Evolutionary conservation across 2,113 vertebrate genomes (phyloP), one percentile per base, ranked within the genome.

Genomic region (Planiliza haematocheilus): DNA sequence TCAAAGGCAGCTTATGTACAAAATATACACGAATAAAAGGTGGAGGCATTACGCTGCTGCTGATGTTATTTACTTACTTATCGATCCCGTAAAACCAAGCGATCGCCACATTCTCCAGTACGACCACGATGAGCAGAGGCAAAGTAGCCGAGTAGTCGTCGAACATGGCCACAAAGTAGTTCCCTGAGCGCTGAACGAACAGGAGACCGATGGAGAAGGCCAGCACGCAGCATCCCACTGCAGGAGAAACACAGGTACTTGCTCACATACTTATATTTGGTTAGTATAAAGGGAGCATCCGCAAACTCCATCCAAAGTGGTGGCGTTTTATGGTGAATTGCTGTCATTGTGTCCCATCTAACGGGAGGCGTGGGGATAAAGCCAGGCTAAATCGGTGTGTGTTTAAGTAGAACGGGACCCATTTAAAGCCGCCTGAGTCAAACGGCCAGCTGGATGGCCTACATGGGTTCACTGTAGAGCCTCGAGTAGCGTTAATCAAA

Each of bases 111-210:
- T 98, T 99, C 86, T 99, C 97, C 93, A 99, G 92, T 64, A 97
- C 89, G 43, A 99, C 97, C 39, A 99, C 94, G 14, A 99, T 95
- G 64, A 99, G 95, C 75, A 99, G 90, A 9, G 98, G 98, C 77
- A 99, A 66, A 2, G 98, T 98, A 53, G 97, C 97, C 20, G 97
- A 98, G 89, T 99, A 99, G 88, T 99, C 98, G 82, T 99, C 98
- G 79, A 99, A 99, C 97, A 99, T 99, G 0, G 95, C 92, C 83
- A 99, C 97, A 60, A 95, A 99, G 91, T 99, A 99, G 93, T 98
- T 99, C 87, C 98, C 97, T 76, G 98, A 99, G 57, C 94, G 95
- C 73, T 99, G 98, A 50, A 99, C 97, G 71, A 99, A 99, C 59
- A 98, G 88, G 63, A 99, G 93, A 30, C 98, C 98, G 66, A 98